Evolutionary conservation across 1,140 invertebrate species (phyloP).

Genomic region (Cydia splendana): DNA sequence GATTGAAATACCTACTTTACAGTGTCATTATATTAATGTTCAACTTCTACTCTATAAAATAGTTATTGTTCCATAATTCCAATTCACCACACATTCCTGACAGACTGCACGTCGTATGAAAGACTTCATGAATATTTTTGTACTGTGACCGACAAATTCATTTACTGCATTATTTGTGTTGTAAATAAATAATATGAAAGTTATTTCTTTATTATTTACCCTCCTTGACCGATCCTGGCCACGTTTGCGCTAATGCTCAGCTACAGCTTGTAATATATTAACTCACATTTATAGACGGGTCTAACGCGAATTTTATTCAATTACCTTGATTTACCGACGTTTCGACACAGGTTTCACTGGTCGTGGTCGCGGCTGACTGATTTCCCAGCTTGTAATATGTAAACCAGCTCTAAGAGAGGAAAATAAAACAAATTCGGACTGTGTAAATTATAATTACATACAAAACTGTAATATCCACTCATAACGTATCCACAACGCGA

Average conservation of each 20-base stretch:
- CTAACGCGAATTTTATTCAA: too few relatives aligned
- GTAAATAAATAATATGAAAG: conserved; percentile 63
- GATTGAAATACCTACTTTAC: too few relatives aligned
- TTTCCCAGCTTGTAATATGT: too few relatives aligned
- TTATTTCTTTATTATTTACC: conserved; percentile 39
- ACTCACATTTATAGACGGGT: too few relatives aligned
- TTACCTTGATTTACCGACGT: too few relatives aligned
- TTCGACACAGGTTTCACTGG: too few relatives aligned
- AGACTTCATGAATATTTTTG: conserved; percentile 55
- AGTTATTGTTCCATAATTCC: conserved; percentile 2
- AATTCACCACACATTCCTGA: conserved; percentile 17
- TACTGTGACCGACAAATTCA: conserved; percentile 54
- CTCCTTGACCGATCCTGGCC: background rate
- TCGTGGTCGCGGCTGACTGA: too few relatives aligned
- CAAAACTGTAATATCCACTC: conserved; percentile 47
- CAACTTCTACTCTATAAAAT: background rate
- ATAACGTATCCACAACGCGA: conserved; percentile 1
- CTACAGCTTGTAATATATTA: too few relatives aligned
- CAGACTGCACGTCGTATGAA: conserved; percentile 13
- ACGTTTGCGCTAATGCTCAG: too few relatives aligned
- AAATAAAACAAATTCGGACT: conserved; percentile 41
- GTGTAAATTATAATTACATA: conserved; percentile 50
- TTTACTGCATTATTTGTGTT: conserved; percentile 69
- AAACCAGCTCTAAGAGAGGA: background rate
- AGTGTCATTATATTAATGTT: background rate